These are phyloP conservation scores for Agrenia bidenticulata DNA, from an alignment of 2,888 invertebrate species.

Conservation along the genomic window DNA sequence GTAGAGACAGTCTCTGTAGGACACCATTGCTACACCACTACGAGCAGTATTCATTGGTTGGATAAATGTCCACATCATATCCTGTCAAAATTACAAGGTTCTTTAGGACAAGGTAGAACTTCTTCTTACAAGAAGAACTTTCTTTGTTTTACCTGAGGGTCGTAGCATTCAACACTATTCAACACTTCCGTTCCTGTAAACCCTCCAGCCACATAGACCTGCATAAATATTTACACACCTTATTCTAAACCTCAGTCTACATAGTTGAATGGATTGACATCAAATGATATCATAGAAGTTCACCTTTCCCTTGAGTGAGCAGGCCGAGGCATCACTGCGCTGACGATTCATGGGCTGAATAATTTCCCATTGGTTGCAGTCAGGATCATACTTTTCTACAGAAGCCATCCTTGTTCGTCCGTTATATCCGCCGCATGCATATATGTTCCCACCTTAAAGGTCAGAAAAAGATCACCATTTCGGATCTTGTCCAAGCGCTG, in stretches of 20 bases:
- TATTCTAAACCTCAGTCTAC: too few species aligned
- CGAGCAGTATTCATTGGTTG: constrained; percentile 71
- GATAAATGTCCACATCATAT: constrained; percentile 75
- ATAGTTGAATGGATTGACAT: too few species aligned
- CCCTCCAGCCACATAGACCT: constrained; percentile 71
- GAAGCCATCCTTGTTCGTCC: constrained; percentile 82
- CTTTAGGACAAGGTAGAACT: too few species aligned
- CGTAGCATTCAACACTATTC: constrained; percentile 73
- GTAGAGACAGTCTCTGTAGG: constrained; percentile 68
- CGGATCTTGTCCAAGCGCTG: not conserved
- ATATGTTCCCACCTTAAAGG: constrained; percentile 8
- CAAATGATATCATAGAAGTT: too few species aligned
- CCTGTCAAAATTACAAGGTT: too few species aligned
- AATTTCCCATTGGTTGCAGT: constrained; percentile 79
- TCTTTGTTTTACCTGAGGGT: constrained; percentile 62
- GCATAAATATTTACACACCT: too few species aligned
- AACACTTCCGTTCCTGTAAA: constrained; percentile 75
- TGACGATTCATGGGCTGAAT: constrained; percentile 77
- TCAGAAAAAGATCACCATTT: not conserved
- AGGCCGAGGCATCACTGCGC: constrained; percentile 43
- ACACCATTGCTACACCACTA: constrained; percentile 73
- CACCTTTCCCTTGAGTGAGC: constrained; percentile 58
- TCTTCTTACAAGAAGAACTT: too few species aligned
- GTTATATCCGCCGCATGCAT: constrained; percentile 57
- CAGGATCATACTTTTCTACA: constrained; percentile 76